Evolutionary conservation across 2,888 invertebrate genomes (phyloP), one percentile per base, ranked within the genome.

Genomic region (Drosophila borealis): DNA sequence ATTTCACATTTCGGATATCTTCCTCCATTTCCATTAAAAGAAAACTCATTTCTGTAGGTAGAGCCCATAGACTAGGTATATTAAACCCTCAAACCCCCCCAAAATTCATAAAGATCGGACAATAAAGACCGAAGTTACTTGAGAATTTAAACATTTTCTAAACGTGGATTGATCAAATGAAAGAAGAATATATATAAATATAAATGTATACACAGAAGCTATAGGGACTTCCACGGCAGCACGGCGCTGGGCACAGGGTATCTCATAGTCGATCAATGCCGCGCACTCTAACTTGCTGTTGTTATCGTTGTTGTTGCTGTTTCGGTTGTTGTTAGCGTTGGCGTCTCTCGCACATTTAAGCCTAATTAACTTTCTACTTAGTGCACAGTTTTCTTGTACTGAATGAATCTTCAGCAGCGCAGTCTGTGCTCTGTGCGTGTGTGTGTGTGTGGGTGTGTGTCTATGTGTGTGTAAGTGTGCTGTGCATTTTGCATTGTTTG

Each of bases 321-420:
- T 17, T 17, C 17, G 17, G 48, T 13, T 48, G 33, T 25, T 17
- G 44, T 55, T 25, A 6, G 17, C 45, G 39, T 49, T 29, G 56
- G 63, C 74, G 59, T 68, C 80, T 69, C 74, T 80, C 63, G 75
- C 83, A 74, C 84, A 81, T 87, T 90, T 86, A 90, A 90, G 90
- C 90, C 88, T 89, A 89, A 89, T 89, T 89, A 89, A 89, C 87
- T 89, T 89, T 89, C 88, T 89, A 88, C 84, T 88, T 86, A 89
- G 86, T 62, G 78, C 67, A 54, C 78, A 71, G 74, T 72, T 78
- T 74, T 54, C 49, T 51, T 55, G 29, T 21, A 36, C 48, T 57
- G 45, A 74, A 67, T 71, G 70, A 75, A 82, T 81, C 59, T 80
- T 67, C 8, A 65, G 56, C 61, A 36, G 59, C 57, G n/a, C 41